phyloP scores from a whole-genome alignment of 2,888 invertebrate species.

The Chalcis sispes region DNA sequence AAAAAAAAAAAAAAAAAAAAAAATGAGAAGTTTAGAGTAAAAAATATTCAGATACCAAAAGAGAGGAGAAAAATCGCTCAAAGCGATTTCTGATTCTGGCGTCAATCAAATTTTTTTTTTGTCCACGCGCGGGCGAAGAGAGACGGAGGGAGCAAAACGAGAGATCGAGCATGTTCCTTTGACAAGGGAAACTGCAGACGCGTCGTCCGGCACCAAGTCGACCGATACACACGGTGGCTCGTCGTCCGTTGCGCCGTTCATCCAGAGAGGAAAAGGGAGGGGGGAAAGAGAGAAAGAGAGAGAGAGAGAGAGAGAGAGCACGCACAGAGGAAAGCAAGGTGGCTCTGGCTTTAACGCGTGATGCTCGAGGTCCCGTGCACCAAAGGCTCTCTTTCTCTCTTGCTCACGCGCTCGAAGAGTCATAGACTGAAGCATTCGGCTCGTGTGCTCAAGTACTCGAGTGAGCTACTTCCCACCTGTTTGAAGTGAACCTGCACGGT shows the following conservation, averaged over 20 bases:
- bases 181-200: slow-evolving; percentile 40
- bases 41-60: neutral
- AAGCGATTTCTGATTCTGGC: slow-evolving; percentile 45
- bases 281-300: no score
- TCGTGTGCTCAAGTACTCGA: slow-evolving; percentile 48
- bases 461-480: slow-evolving; percentile 54
- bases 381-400: slow-evolving; percentile 16
- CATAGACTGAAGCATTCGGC: slow-evolving; percentile 43
- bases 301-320: no score
- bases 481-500: slow-evolving; percentile 28
- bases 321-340: no score
- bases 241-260: no score
- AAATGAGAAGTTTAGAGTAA: neutral
- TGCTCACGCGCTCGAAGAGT: slow-evolving; percentile 25
- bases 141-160: neutral
- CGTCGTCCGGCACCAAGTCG: slow-evolving; percentile 8
- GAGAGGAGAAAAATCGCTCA: slow-evolving; percentile 16
- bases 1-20: slow-evolving; percentile 1
- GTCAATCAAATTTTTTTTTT: slow-evolving; percentile 42
- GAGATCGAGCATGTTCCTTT: slow-evolving; percentile 15
- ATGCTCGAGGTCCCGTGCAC: neutral
- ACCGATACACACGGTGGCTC: neutral
- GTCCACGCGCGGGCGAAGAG: neutral
- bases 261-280: no score
- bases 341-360: no score